Evolutionary conservation across 2,797 vertebrate species (phyloP), one percentile per base, ranked within the genome.

Genomic region (Coregonus sp.): DNA sequence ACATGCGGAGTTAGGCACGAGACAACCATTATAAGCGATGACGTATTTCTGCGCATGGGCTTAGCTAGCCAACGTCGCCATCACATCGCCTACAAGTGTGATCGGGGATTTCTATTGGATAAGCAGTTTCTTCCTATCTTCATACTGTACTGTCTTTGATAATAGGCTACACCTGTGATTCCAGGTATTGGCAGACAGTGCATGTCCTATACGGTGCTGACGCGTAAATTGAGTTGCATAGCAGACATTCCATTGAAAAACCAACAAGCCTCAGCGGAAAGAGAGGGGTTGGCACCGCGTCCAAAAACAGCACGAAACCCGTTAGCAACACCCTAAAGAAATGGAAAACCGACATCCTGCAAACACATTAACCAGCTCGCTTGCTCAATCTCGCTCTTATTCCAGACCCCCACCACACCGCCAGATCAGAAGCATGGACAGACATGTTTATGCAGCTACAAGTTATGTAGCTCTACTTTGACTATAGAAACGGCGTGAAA

Each of bases 271-370:
- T 80, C 70, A 79, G 77, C 75, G 82, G 85, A 86, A 79, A 84
- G 79, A 79, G 67, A 69, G 75, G 75, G 70, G 50, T 81, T 75
- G 77, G 63, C 59, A 86, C 81, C 70, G 14, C 59, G 80, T 85
- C 89, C 89, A 83, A 86, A 86, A 86, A 85, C 87, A 85, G 85
- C 85, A 86, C 71, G 80, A 84, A 86, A 86, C 86, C 86, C 80
- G 85, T 85, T 84, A 81, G 82, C 85, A 80, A 80, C 80, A 86
- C 77, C 80, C 75, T 67, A 83, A 84, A 88, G 84, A 86, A 87
- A 88, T 74, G 80, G 82, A 89, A 86, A 90, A 87, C 81, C 83
- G 56, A 89, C 87, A 82, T 79, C 78, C 80, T 87, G 89, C 85
- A 88, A 86, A 90, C 81, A 84, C 85, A 87, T 89, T 87, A 87